Conservation (phyloP, 2,797 vertebrate genomes). For the Pseudochromis fuscus region DNA sequence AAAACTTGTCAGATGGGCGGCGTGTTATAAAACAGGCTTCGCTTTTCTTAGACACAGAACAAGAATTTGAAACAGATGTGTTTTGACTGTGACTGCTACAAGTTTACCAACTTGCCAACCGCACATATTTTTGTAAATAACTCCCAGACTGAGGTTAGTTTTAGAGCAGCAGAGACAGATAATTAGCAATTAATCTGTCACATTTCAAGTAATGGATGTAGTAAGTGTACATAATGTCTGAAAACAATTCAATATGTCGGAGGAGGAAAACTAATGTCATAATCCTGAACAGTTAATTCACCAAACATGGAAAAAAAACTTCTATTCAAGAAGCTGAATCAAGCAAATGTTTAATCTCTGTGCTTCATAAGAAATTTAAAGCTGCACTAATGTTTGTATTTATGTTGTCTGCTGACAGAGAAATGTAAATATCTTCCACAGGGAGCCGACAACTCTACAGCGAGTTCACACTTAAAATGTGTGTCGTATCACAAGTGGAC, state of each 20-base stretch:
- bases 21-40: constrained; percentile 5
- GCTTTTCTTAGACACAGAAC: neutral
- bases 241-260: neutral
- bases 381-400: neutral
- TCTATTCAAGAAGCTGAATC: too few relatives aligned
- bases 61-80: constrained; percentile 27
- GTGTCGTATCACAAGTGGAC: too few relatives aligned
- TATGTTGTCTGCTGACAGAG: too few relatives aligned
- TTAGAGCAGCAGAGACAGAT: neutral
- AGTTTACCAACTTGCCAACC: constrained; percentile 23
- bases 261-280: neutral
- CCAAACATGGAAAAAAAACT: neutral
- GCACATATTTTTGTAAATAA: constrained; percentile 33
- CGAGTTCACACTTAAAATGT: too few relatives aligned
- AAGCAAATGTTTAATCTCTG: too few relatives aligned
- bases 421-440: neutral
- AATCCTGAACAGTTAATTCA: neutral
- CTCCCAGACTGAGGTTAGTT: constrained; percentile 17
- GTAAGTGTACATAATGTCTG: neutral
- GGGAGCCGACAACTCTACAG: neutral
- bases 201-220: too few relatives aligned
- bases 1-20: neutral
- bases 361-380: too few relatives aligned
- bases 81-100: neutral
- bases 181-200: neutral